These are phyloP conservation scores for Pteronotus mesoamericanus DNA, from an alignment of 2,797 vertebrate species.

Conservation along the genomic window DNA sequence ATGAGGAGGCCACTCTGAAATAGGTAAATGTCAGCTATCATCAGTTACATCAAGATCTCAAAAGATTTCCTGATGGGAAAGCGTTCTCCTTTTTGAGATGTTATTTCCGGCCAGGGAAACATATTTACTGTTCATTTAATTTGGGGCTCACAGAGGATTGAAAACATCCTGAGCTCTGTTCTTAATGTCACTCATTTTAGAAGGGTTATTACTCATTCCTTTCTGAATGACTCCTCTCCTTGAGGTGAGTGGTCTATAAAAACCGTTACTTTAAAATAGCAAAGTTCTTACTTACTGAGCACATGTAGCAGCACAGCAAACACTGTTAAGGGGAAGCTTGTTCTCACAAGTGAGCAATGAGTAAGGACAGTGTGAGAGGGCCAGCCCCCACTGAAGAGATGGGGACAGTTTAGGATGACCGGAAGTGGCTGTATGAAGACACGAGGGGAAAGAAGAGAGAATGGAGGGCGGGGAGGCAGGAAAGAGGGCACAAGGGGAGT, in stretches of 20 bases:
- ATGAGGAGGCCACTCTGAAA: background rate
- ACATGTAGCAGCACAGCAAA: background rate
- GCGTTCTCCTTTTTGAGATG: background rate
- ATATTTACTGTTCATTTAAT: conserved; percentile 13
- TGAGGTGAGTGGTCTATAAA: background rate
- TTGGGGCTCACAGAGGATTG: background rate
- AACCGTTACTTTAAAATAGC: background rate
- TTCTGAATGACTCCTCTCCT: background rate
- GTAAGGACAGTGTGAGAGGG: background rate
- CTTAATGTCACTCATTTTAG: background rate
- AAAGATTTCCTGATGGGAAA: background rate
- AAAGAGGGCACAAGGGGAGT: background rate
- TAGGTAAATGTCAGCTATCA: background rate
- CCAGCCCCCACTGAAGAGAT: background rate
- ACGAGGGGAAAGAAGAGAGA: background rate
- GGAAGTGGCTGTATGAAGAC: background rate
- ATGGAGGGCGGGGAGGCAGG: background rate
- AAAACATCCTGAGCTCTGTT: background rate
- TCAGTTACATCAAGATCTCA: conserved; percentile 11
- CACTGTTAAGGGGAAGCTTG: background rate
- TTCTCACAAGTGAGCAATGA: background rate
- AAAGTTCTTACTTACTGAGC: background rate
- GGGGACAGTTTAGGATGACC: background rate
- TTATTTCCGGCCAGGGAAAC: background rate
- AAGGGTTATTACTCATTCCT: background rate